Evolutionary conservation across 1,140 invertebrate genomes (phyloP).

Genomic region (Plodia interpunctella): DNA sequence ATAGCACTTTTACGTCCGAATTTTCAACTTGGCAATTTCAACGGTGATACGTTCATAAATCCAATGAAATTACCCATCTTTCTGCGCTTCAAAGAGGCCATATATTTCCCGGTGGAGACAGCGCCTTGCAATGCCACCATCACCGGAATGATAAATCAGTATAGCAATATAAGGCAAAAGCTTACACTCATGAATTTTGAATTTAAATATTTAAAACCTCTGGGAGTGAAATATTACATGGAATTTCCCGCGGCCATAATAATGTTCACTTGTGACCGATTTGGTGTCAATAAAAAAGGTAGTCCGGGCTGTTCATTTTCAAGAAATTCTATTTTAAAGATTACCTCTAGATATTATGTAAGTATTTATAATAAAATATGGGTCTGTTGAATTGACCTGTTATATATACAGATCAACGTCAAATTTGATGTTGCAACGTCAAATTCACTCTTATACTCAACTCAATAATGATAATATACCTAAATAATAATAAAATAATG

Average conservation of each 20-base stretch:
- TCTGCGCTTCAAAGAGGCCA: constrained; percentile 68
- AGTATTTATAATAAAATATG: too few species aligned
- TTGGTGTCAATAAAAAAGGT: neutral
- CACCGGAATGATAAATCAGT: constrained; percentile 43
- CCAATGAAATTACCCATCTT: constrained; percentile 73
- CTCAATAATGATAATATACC: too few species aligned
- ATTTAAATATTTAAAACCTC: constrained; percentile 21
- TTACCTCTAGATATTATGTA: too few species aligned
- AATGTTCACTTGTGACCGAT: constrained; percentile 1
- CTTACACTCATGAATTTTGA: constrained; percentile 31
- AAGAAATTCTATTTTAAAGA: too few species aligned
- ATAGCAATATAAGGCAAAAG: constrained; percentile 33
- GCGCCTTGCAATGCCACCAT: constrained; percentile 62
- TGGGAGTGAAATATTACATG: neutral
- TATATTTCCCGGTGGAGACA: constrained; percentile 63
- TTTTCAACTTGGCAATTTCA: constrained; percentile 61
- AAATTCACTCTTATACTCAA: too few species aligned
- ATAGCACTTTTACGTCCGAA: constrained; percentile 57
- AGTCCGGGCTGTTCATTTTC: too few species aligned
- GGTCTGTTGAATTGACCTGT: too few species aligned
- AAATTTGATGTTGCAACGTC: too few species aligned
- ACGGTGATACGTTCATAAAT: constrained; percentile 71
- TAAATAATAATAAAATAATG: too few species aligned
- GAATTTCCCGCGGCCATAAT: neutral
- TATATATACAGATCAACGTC: too few species aligned